Evolutionary conservation across 1,140 invertebrate genomes (phyloP).

Genomic region (Psilanteris sp.): DNA sequence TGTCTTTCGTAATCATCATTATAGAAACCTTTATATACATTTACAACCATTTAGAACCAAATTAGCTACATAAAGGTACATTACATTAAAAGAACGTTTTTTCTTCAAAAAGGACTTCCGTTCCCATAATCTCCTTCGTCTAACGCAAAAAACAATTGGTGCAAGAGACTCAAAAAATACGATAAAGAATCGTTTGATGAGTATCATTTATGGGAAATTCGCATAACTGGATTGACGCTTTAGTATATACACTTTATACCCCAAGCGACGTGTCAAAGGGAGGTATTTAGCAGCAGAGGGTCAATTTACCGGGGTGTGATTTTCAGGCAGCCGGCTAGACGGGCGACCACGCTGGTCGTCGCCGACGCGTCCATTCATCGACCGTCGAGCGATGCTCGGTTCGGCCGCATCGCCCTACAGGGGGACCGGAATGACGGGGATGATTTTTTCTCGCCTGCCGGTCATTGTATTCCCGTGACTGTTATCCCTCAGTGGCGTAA

Average conservation of each 20-base stretch:
- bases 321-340: conserved; percentile 67
- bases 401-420: conserved; percentile 47
- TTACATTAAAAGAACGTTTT: too few relatives aligned
- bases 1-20: too few relatives aligned
- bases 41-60: too few relatives aligned
- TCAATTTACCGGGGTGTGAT: conserved; percentile 78
- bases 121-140: conserved; percentile 4
- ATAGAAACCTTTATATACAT: too few relatives aligned
- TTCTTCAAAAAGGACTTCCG: neutral
- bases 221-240: conserved; percentile 15
- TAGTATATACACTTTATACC: conserved; percentile 36
- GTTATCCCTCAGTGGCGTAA: conserved; percentile 45
- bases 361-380: conserved; percentile 50
- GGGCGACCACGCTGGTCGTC: conserved; percentile 58
- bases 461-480: conserved; percentile 66
- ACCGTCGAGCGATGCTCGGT: conserved; percentile 21
- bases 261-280: conserved; percentile 73
- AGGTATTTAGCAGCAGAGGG: conserved; percentile 77
- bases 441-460: conserved; percentile 64
- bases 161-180: conserved; percentile 2
- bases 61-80: too few relatives aligned
- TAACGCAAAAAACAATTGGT: conserved; percentile 1
- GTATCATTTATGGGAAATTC: conserved; percentile 39
- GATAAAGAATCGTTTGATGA: conserved; percentile 9
- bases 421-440: conserved; percentile 62